Base-by-base conservation (phyloP, 2,113 vertebrate genomes). In the Eurypyga helias region DNA sequence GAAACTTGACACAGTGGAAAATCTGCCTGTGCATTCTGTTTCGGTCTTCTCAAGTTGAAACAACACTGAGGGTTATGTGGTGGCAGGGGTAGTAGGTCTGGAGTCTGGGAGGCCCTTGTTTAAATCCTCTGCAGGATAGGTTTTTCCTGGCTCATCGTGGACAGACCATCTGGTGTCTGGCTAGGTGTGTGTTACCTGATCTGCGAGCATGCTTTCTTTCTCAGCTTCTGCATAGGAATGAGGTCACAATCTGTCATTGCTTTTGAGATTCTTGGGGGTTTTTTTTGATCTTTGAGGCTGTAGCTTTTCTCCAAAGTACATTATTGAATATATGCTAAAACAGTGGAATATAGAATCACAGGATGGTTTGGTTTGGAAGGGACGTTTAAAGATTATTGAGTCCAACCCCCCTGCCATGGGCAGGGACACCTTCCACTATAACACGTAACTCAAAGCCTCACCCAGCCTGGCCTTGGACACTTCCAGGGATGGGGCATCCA, bases 371-470 rank as follows among this genome's bases (percentile, higher is more conserved):
- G 14, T 14, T 73, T 73, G 38, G 26, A 90, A 80, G 23, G 28
- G 10, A 41, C 29, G 16, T 70, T 46, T 71, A n/a, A 66, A 60
- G 26, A 43, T 36, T 7, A 24, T 55, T 3, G 51, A 20, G 16
- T 41, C 16, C 18, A 83, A 38, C 2, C 5, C 7, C 7, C 8
- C 10, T 10, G 9, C 48, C 2, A 1, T 20, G 18, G 13, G 8
- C 15, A 45, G 34, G 11, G 77, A 17, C 55, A 36, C 20, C 41
- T 80, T 76, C 23, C 13, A 33, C 0, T 11, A 65, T 18, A 34
- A 4, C 20, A 60, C 2, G 2, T 49, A 70, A 13, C 15, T 49
- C 29, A 21, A 36, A 78, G 45, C 23, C 8, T 36, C 9, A 0
- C 60, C 28, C n/a, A 13, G 10, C 17, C 55, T 55, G 31, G 15